phyloP scores from a whole-genome alignment of 2,113 vertebrate species.

The Vidua chalybeata region DNA sequence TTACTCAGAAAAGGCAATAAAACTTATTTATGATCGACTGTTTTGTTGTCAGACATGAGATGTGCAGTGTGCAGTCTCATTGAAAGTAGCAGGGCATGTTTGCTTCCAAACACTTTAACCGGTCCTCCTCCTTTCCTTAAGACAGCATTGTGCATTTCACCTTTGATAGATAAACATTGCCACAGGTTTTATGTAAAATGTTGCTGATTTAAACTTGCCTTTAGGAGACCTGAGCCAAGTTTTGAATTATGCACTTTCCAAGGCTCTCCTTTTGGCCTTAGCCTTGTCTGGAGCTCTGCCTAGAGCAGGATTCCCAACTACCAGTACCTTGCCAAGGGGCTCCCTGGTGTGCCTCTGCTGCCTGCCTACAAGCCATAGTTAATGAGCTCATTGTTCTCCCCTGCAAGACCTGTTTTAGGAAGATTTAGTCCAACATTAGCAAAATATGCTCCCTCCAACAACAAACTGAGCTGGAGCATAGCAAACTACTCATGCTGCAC shows the following conservation, averaged over 20 bases:
- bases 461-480: not conserved
- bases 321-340: not conserved
- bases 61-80: not conserved
- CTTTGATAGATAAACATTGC: not conserved
- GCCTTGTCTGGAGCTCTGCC: not conserved
- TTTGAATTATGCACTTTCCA: not conserved
- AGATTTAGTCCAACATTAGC: not conserved
- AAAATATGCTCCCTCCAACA: not conserved
- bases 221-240: not conserved
- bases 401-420: not conserved
- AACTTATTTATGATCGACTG: not conserved
- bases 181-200: not conserved
- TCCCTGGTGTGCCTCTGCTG: not conserved
- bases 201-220: not conserved
- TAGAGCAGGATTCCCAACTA: not conserved
- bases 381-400: not conserved
- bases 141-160: not conserved
- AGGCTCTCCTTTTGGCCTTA: not conserved
- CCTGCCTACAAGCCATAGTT: rapidly evolving
- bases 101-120: not conserved
- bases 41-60: not conserved
- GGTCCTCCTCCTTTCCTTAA: not conserved
- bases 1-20: not conserved
- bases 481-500: not conserved
- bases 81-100: not conserved